Evolutionary conservation across 2,888 invertebrate species (phyloP).

Genomic region (Ommatoiulus sabulosus): DNA sequence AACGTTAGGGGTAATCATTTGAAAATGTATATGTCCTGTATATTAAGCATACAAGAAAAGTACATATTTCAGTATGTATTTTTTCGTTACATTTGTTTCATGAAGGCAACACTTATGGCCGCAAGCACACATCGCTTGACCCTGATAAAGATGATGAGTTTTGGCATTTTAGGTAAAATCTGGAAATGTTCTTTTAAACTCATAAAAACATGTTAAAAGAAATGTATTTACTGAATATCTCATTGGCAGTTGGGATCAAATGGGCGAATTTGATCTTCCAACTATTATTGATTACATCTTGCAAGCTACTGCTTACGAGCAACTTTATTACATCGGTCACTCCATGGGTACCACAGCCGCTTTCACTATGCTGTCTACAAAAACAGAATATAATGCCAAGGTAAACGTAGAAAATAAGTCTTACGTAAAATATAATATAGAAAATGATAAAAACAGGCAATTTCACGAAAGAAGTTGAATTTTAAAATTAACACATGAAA

Average conservation of each 20-base stretch:
- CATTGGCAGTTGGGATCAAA: conserved; percentile 56
- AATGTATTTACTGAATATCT: not conserved
- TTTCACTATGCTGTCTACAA: conserved; percentile 61
- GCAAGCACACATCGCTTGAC: conserved; percentile 64
- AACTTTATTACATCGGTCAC: conserved; percentile 86
- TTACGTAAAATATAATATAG: no score
- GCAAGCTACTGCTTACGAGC: conserved; percentile 71
- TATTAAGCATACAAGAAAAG: not conserved
- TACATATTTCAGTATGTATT: not conserved
- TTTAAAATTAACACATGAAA: no score
- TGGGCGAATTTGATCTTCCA: conserved; percentile 84
- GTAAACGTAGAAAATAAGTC: conserved; percentile 48
- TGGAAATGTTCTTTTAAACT: not conserved
- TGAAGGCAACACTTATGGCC: conserved; percentile 66
- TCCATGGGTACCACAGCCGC: conserved; percentile 85
- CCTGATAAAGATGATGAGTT: conserved; percentile 63
- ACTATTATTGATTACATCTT: conserved; percentile 82
- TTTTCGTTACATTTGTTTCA: no score
- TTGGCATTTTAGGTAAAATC: conserved; percentile 64
- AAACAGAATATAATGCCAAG: conserved; percentile 59
- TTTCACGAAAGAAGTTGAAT: no score
- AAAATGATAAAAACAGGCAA: no score
- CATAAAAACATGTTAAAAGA: not conserved
- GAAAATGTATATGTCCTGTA: not conserved
- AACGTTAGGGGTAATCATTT: conserved; percentile 64